A percentile compares a stretch with the other conserved stretches of the same genome.
Evolutionary conservation across 2,888 invertebrate genomes (phyloP).

Genomic region (Patella caerulea): DNA sequence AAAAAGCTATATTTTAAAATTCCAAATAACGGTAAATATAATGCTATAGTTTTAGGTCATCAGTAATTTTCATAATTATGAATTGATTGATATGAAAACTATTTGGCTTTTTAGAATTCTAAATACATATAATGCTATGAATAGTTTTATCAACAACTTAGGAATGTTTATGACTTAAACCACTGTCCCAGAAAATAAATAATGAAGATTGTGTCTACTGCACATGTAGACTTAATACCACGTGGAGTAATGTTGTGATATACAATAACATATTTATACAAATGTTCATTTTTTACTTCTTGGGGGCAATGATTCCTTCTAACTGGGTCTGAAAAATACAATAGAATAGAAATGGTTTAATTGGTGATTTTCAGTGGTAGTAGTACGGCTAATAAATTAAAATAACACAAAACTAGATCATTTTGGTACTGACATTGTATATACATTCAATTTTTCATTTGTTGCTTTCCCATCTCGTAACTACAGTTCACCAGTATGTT

Average conservation of each 20-base stretch:
- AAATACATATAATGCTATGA: not conserved
- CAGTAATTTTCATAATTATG: not conserved
- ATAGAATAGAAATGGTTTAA: constrained; percentile 23
- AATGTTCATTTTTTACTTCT: constrained; percentile 77
- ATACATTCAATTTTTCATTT: no score
- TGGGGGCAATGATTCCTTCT: constrained; percentile 94
- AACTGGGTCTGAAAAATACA: constrained; percentile 83
- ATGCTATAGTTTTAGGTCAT: no score
- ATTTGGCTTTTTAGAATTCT: not conserved
- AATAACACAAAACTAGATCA: no score
- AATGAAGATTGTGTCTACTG: not conserved
- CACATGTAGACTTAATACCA: not conserved
- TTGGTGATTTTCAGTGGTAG: not conserved
- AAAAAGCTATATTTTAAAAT: no score
- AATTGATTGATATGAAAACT: not conserved
- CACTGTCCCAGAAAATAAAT: constrained; percentile 4
- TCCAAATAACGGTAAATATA: no score
- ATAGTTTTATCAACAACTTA: not conserved
- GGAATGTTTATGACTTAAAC: not conserved
- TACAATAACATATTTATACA: not conserved
- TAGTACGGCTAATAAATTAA: not conserved
- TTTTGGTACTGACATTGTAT: no score
- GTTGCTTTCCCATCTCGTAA: no score
- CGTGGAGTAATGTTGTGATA: not conserved
- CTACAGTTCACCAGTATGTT: no score